Evolutionary conservation across 2,797 vertebrate genomes (phyloP), one percentile per base, ranked within the genome.

Genomic region (Moxostoma hubbsi): DNA sequence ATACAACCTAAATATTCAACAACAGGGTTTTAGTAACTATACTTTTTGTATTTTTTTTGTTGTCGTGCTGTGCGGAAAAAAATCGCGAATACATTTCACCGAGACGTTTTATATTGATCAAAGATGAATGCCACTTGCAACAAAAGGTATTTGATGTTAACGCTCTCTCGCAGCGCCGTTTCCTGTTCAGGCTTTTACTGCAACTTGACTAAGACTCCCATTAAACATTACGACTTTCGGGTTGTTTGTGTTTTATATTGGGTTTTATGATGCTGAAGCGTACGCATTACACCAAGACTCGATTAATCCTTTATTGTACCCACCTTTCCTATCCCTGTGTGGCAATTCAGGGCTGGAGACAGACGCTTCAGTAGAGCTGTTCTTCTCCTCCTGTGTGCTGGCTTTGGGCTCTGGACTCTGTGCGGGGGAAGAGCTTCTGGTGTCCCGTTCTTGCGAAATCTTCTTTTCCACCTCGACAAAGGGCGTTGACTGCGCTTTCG

Each of bases 311-410:
- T 91, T 92, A 89, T 91, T 91, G 93, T 95, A 97, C 98, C 96
- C 94, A 99, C 98, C 98, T 99, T 98, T 98, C 88, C 93, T 94
- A 90, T 98, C 97, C 90, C 96, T 96, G 89, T 96, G 96, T 81
- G 95, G 95, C 91, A 94, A 91, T 93, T 97, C 97, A 51, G 97
- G 97, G 88, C 97, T 98, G 92, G 96, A 97, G 87, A 91, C 95
- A 50, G 96, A 93, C 73, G 93, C 95, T 88, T 98, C 96, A 84
- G 94, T 92, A 87, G 95, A 89, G 92, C 96, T 95, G 85, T 85
- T 93, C 86, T 94, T 96, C 86, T 96, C 95, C 86, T 96, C 96
- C 81, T 93, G 93, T 87, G 94, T 90, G 88, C 91, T 91, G 79
- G 95, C 92, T 89, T 95, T 94, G 85, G 94, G 91, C 81, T 97